A percentile compares a stretch with the other conserved stretches of the same genome.
These are phyloP conservation scores for Cottoperca gobio DNA, from an alignment of 2,797 vertebrate genomes.

Conservation along the genomic window DNA sequence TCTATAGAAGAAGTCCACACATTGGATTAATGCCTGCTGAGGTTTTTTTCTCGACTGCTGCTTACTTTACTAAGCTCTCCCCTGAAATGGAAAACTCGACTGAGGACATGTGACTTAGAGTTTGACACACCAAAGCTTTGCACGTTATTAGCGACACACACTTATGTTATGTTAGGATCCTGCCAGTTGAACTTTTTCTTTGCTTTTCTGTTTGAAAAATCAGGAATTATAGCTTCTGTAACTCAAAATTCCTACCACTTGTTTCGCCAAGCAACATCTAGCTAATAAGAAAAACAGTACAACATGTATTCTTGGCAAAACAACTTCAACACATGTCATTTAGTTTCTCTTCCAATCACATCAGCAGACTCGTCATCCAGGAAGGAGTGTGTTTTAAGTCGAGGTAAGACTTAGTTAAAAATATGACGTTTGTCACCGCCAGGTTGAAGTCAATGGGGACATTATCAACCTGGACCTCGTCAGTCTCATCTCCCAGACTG, in stretches of 20 bases:
- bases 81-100: slow-evolving; percentile 34
- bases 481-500: slow-evolving; percentile 90
- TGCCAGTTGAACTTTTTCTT: not conserved
- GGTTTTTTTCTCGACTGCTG: not conserved
- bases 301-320: not conserved
- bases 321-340: not conserved
- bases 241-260: not conserved
- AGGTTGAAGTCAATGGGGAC: slow-evolving; percentile 89
- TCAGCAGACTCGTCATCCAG: not conserved
- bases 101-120: not conserved
- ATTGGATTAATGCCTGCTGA: slow-evolving; percentile 15
- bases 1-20: slow-evolving; percentile 6
- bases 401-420: too few relatives aligned
- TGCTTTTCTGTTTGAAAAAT: not conserved
- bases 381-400: too few relatives aligned
- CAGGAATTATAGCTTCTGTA: not conserved
- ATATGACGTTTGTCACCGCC: not conserved
- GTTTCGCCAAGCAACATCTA: not conserved
- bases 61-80: not conserved
- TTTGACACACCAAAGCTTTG: slow-evolving; percentile 4
- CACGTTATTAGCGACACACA: too few relatives aligned
- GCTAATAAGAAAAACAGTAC: not conserved
- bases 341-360: not conserved
- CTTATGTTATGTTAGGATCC: not conserved
- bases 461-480: slow-evolving; percentile 83